Evolutionary conservation across 2,797 vertebrate species (phyloP), one percentile per base, ranked within the genome.

Genomic region (Betta splendens): DNA sequence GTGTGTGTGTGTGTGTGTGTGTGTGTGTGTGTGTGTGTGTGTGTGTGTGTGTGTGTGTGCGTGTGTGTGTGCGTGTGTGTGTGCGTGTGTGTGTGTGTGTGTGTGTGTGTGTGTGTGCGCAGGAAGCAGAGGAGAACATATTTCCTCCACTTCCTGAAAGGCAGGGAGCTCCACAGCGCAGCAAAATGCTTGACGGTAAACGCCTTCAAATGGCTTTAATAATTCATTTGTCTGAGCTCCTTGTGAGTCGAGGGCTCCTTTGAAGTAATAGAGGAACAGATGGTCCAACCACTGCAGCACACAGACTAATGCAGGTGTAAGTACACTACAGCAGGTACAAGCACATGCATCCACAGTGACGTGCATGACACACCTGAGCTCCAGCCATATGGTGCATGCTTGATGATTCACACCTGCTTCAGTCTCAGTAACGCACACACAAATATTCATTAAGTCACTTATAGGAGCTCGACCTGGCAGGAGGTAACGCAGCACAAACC

Each of bases 211-310:
- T 79, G 18, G 26, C 51, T 70, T 86, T 53, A 88, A 88, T 89
- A 85, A 89, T 86, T 84, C 12, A 90, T 87, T 79, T 83, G 75
- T 80, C 74, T 83, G 9, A 83, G 77, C 63, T 47, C 40, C 61
- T 76, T 67, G 35, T 38, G 45, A 77, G 56, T 57, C 28, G 11
- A 51, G 35, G 64, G 9, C 29, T 60, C 32, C 69, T 87, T 89
- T 89, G 88, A 89, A 85, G 85, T 77, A 23, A 44, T 40, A 46
- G 31, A 78, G 69, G 80, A 65, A 68, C 86, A 90, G 85, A 86
- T 86, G 85, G 85, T 67, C 55, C 58, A 53, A 56, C 69, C 55
- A 58, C 61, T 67, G 64, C 22, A 44, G 38, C 47, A 51, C 62
- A 54, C 21, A 43, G 20, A 18, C 50, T 59, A 52, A 50, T 32